A percentile compares a stretch with the other conserved stretches of the same genome.
Conservation (phyloP, 64 coral and sea anemone species). For the Pocillopora damicornis region DNA sequence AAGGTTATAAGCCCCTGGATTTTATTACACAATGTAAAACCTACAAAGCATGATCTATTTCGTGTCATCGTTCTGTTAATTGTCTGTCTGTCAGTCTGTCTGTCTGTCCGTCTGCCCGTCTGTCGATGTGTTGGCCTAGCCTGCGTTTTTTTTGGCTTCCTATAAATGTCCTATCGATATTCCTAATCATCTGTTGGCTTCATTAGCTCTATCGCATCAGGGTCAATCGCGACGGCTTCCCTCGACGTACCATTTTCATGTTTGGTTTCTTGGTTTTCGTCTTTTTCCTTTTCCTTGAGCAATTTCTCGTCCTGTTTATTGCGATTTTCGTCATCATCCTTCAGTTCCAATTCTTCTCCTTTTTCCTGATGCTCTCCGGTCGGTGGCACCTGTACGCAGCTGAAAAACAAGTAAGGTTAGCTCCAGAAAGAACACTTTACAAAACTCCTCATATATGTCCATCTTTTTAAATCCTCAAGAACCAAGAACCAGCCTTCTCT, state of each 20-base stretch:
- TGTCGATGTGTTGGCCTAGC: too few relatives aligned
- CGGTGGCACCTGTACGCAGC: not conserved
- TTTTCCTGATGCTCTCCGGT: not conserved
- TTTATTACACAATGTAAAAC: too few relatives aligned
- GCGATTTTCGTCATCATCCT: not conserved
- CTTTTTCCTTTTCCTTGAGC: not conserved
- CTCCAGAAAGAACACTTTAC: not conserved
- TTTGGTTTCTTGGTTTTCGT: not conserved
- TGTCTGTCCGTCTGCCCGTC: too few relatives aligned
- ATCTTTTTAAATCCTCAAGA: too few relatives aligned
- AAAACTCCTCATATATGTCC: not conserved
- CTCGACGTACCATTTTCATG: not conserved
- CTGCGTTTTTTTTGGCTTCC: too few relatives aligned
- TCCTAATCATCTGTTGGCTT: not conserved
- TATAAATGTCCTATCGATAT: too few relatives aligned
- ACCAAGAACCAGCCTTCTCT: too few relatives aligned
- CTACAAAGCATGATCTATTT: too few relatives aligned
- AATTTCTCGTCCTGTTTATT: not conserved
- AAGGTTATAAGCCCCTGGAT: too few relatives aligned
- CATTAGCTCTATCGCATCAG: not conserved
- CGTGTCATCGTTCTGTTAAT: too few relatives aligned
- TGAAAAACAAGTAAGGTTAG: not conserved
- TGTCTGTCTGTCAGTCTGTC: too few relatives aligned
- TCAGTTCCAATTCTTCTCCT: not conserved
- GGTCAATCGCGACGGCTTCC: not conserved